Percentiles rank a stretch among this genome's conserved stretches.
Conservation (phyloP, 2,113 vertebrate genomes). For the Ivindomyrus marchei region DNA sequence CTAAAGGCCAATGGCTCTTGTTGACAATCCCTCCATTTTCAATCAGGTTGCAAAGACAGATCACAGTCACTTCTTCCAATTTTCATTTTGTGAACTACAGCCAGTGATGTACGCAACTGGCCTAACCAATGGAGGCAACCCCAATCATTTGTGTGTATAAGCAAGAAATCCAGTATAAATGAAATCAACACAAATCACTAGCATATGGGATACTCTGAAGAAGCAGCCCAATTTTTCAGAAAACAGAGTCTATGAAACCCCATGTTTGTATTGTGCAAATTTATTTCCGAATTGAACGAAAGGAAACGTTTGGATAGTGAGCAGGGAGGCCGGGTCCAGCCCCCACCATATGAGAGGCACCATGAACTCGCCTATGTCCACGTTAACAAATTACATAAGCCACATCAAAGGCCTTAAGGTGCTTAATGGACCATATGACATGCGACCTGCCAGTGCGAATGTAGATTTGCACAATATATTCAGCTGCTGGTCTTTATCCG, state of each 20-base stretch:
- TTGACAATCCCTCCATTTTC: not conserved
- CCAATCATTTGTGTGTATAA: not conserved
- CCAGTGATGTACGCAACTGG: not conserved
- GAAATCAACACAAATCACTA: not conserved
- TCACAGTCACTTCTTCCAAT: not conserved
- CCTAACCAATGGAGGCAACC: not conserved
- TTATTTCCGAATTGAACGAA: not conserved
- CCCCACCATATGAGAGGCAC: not conserved
- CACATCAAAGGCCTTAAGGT: not conserved
- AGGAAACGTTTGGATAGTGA: not conserved
- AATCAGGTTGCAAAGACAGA: not conserved
- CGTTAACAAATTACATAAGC: not conserved
- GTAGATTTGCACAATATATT: not conserved
- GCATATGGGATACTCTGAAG: not conserved
- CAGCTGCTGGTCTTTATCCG: not conserved
- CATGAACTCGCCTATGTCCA: not conserved
- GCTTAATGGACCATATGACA: not conserved
- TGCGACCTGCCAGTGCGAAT: not conserved
- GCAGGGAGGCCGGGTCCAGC: not conserved
- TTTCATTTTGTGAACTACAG: not conserved
- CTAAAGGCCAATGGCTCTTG: not conserved
- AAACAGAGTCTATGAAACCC: not conserved
- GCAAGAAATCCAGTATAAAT: not conserved
- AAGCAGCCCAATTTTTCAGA: not conserved
- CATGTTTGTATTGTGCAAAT: not conserved